Evolutionary conservation across 1,140 invertebrate species (phyloP), one percentile per base, ranked within the genome.

Genomic region (Zaprionus davidi): DNA sequence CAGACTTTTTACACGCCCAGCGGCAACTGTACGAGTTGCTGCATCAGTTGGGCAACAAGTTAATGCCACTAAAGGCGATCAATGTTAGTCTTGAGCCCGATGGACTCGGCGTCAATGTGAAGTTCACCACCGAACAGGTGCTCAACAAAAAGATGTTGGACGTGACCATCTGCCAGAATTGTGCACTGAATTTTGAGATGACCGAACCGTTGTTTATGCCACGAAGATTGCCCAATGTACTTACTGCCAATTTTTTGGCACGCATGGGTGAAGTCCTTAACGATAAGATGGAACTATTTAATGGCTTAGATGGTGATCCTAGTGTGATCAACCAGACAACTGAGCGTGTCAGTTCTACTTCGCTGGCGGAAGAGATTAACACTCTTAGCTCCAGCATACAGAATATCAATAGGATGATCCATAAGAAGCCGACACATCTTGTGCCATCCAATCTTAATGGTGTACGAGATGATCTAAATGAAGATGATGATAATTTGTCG

Each of bases 251-350:
- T 55, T 76, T 76, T 28, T 55, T 76, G 73, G n/a, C 38, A 0
- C 68, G 73, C 20, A 76, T 76, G 69, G 53, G 68, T 17, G 73
- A 71, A 22, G 44, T 71, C 0, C 68, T 76, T 11, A 76, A 76
- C 5, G 62, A 71, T n/a, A 65, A 66, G 36, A 65, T 71, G 36
- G 46, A 64, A 3, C 51, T 34, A 41, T 22, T 5, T n/a, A 46
- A 9, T 17, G 41, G 41, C 0, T 13, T 51, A 24, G 46, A 49
- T 11, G 56, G 46, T 11, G 56, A 60, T 3, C 22, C 64, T 17
- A 46, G 6, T 11, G 26, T 6, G 7, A 3, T 38, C 36, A 36
- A 34, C 0, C 22, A 31, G n/a, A 2, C 15, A 49, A 13, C 34
- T 2, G 26, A 56, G n/a, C 36, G 15, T 2, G 38, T n/a, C n/a